These are phyloP conservation scores for Globicephala melas DNA, from an alignment of 2,113 vertebrate genomes.

Conservation along the genomic window DNA sequence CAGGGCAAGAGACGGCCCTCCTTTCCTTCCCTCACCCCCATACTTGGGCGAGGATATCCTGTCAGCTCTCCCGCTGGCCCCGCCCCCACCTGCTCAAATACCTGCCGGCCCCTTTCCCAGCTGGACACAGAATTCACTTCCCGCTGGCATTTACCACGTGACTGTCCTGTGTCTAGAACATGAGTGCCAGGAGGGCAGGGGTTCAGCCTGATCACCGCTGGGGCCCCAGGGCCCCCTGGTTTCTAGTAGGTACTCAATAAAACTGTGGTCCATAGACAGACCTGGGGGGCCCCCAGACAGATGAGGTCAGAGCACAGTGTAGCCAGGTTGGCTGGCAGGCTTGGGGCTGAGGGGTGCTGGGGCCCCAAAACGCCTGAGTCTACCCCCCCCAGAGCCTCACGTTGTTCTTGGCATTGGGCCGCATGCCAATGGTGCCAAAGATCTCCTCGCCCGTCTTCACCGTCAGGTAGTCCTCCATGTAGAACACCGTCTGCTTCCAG, in stretches of 20 bases:
- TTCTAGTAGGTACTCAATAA: background rate
- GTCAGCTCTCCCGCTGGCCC: accelerated
- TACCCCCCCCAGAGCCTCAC: slow-evolving; percentile 78
- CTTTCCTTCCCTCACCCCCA: no score
- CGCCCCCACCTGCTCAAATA: no score
- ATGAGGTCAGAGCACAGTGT: background rate
- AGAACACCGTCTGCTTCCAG: slow-evolving; percentile 97
- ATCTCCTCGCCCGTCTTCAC: slow-evolving; percentile 96
- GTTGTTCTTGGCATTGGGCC: slow-evolving; percentile 95
- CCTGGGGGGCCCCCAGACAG: no score
- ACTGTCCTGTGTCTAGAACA: background rate
- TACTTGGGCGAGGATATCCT: accelerated
- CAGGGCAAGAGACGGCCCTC: no score
- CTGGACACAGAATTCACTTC: background rate
- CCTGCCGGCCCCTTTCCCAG: background rate
- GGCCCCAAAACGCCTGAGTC: background rate
- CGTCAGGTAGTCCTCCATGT: slow-evolving; percentile 94
- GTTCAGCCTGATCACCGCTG: background rate
- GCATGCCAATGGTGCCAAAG: slow-evolving; percentile 94
- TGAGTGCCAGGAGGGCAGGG: background rate
- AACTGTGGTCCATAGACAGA: background rate
- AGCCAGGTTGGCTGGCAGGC: background rate
- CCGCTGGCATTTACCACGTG: accelerated
- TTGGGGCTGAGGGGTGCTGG: no score
- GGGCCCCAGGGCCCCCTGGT: background rate